These are phyloP conservation scores for Eciton burchellii DNA, from an alignment of 1,140 invertebrate species.

Conservation along the genomic window DNA sequence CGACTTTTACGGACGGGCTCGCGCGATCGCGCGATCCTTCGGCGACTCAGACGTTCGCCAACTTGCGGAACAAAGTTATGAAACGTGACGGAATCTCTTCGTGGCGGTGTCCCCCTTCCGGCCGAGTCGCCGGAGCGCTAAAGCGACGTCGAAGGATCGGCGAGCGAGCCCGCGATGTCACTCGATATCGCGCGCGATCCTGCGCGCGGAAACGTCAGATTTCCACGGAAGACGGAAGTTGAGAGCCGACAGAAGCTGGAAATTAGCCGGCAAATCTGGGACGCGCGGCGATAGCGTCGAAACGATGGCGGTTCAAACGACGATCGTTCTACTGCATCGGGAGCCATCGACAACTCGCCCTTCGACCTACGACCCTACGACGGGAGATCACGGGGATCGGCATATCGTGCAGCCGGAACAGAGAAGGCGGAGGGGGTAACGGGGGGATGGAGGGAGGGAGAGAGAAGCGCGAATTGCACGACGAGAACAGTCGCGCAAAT, in stretches of 20 bases:
- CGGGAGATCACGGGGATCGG: slow-evolving; percentile 36
- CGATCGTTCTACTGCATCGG: too few relatives aligned
- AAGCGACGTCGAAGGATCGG: background rate
- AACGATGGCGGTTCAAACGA: too few relatives aligned
- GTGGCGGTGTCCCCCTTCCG: background rate
- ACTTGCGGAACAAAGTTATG: background rate
- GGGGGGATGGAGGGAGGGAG: too few relatives aligned
- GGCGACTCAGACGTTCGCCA: slow-evolving; percentile 20
- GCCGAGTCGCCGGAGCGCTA: background rate
- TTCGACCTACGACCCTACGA: background rate
- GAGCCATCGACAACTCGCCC: too few relatives aligned
- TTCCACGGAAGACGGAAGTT: background rate
- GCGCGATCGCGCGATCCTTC: slow-evolving; percentile 38
- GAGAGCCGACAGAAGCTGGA: background rate
- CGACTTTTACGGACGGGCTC: slow-evolving; percentile 56
- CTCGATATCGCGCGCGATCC: background rate
- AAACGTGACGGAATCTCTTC: slow-evolving; percentile 1
- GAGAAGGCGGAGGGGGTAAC: too few relatives aligned
- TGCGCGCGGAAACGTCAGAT: background rate
- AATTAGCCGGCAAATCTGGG: background rate
- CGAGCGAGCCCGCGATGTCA: background rate
- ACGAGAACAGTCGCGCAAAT: slow-evolving; percentile 56
- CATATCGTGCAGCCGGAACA: background rate
- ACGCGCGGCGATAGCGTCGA: background rate
- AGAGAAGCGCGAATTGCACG: background rate